phyloP scores from a whole-genome alignment of 2,888 invertebrate genomes.

The Pyrrhosoma nymphula region DNA sequence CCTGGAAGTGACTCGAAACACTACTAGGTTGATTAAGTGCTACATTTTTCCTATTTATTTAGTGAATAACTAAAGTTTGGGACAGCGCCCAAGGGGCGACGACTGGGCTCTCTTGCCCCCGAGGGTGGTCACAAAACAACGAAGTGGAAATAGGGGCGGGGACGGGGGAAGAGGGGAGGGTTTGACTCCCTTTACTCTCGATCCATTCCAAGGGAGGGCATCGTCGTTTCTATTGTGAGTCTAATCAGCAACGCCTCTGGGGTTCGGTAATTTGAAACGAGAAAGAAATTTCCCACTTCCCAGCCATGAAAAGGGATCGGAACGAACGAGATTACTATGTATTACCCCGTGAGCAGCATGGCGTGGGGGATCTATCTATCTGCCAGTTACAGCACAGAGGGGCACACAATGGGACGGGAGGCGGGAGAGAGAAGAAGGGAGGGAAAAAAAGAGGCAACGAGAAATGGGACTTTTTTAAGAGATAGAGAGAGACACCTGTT shows the following conservation, averaged over 20 bases:
- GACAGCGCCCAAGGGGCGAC: background rate
- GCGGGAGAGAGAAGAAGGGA: background rate
- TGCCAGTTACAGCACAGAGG: background rate
- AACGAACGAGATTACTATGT: constrained; percentile 15
- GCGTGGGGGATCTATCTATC: background rate
- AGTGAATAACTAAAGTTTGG: background rate
- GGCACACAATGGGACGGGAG: background rate
- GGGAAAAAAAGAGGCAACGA: background rate
- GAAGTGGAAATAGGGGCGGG: no score
- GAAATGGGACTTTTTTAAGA: background rate
- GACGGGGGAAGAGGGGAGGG: background rate
- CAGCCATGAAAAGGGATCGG: constrained; percentile 17
- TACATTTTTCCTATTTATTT: background rate
- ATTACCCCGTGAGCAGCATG: background rate
- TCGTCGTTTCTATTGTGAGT: background rate
- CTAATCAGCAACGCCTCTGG: constrained; percentile 31
- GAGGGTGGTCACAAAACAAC: background rate
- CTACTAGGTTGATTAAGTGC: background rate
- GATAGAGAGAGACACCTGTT: background rate
- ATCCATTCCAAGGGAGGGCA: background rate
- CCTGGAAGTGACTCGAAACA: background rate
- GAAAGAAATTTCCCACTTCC: background rate
- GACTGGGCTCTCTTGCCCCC: background rate
- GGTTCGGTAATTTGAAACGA: constrained; percentile 1
- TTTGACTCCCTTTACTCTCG: background rate